Base-by-base conservation (phyloP, 2,888 invertebrate genomes). In the Pedicia rivosa region DNA sequence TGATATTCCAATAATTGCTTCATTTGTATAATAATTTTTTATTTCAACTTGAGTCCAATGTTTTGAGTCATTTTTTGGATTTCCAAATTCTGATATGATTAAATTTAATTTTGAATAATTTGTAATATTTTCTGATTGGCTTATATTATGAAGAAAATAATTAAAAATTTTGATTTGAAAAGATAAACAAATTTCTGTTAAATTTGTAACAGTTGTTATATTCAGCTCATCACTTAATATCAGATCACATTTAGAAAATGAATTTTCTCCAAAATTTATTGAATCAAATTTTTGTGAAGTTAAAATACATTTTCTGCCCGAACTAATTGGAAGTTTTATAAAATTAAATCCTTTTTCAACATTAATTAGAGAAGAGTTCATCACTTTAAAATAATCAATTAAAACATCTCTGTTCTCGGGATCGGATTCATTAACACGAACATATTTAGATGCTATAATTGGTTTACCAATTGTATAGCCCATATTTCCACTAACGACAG, bases 401-500 rank as follows among this genome's bases (percentile, higher is more conserved):
- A 12, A 3, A 9, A n/a, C n/a, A 3, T 39, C 29, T 9, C 36
- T 42, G 20, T 43, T 33, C 4, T 48, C 45, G n/a, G n/a, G n/a
- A 9, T 33, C 40, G 2, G 44, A 50, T 24, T 40, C 47, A 36
- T 56, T 53, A 1, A 45, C 39, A 0, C 44, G 37, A 20, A 50
- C 40, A 16, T 49, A 47, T 5, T 44, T 46, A 1, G 50, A 47
- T 8, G 51, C 25, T 10, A 61, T 51, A 3, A 61, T 4, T 1
- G 59, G 56, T 1, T 47, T 44, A 1, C 53, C 53, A 4, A 22
- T 33, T 5, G 45, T 35, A 40, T 61, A 61, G 2, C 61, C 61
- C 13, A 56, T 44, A 19, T 56, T 47, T 2, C 59, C 59, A 3
- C 50, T 48, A 8, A 40, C 19, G 3, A 24, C 8, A 10, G 5